Conservation (phyloP, 2,797 vertebrate genomes). For the Enteromius treurensis region DNA sequence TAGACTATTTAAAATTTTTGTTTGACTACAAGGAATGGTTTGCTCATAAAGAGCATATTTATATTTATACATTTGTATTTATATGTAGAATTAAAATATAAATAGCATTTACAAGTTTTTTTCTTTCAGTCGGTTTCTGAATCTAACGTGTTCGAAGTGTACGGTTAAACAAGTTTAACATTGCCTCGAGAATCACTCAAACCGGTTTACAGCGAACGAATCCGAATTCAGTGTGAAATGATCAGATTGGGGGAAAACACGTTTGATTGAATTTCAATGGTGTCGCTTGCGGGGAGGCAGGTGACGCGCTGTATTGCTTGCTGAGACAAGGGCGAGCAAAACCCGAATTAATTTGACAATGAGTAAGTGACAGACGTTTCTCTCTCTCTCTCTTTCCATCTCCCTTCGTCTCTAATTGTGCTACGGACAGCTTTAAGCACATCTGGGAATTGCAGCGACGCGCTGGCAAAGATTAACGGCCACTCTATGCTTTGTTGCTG, state of each 20-base stretch:
- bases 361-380: conserved; percentile 83
- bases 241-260: not conserved
- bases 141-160: not conserved
- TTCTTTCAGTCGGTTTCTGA: not conserved
- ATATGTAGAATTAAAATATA: not conserved
- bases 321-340: conserved; percentile 69
- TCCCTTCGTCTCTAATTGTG: conserved; percentile 76
- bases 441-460: conserved; percentile 81
- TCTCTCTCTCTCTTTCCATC: conserved; percentile 64
- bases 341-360: conserved; percentile 89
- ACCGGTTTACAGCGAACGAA: not conserved
- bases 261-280: conserved; percentile 55
- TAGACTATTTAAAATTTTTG: not conserved
- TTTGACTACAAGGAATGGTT: not conserved
- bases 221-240: not conserved
- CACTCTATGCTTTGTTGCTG: conserved; percentile 74
- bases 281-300: conserved; percentile 66
- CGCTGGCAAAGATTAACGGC: conserved; percentile 78
- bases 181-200: not conserved
- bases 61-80: too few species aligned
- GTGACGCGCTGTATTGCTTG: conserved; percentile 70
- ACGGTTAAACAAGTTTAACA: not conserved
- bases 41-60: not conserved
- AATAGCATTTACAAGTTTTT: not conserved
- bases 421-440: conserved; percentile 78